phyloP scores from a whole-genome alignment of 2,113 vertebrate genomes.

The Pterocles gutturalis region DNA sequence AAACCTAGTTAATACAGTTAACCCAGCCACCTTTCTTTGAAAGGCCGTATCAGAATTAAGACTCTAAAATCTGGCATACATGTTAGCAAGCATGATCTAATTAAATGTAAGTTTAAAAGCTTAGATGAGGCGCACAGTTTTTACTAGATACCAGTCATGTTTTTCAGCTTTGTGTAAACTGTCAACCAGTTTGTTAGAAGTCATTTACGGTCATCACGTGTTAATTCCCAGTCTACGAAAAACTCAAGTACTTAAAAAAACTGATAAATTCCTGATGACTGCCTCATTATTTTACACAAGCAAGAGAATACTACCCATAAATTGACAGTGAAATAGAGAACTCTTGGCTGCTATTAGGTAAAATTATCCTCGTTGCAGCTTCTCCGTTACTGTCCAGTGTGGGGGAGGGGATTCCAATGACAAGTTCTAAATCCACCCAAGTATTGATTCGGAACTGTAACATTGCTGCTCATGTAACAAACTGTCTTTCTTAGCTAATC shows the following conservation, averaged over 20 bases:
- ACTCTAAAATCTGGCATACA: neutral
- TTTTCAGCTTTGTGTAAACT: neutral
- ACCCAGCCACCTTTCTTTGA: neutral
- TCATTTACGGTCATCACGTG: neutral
- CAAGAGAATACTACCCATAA: neutral
- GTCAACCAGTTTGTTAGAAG: neutral
- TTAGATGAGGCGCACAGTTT: neutral
- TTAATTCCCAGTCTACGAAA: neutral
- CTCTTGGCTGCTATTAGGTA: conserved; percentile 18
- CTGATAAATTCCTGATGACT: neutral
- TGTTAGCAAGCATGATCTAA: neutral
- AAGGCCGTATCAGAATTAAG: neutral
- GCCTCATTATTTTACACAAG: neutral
- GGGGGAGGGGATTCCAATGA: conserved; percentile 20
- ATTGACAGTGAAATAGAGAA: neutral
- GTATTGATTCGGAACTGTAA: neutral
- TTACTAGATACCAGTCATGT: neutral
- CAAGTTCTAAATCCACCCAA: neutral
- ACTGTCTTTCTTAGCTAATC: neutral
- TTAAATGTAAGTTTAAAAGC: neutral
- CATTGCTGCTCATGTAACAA: neutral
- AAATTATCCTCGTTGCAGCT: conserved; percentile 28
- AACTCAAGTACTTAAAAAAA: neutral
- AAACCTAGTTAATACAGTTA: neutral
- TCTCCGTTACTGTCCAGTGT: neutral